A percentile compares a stretch with the other conserved stretches of the same genome.
Conservation (phyloP, 1,140 invertebrate genomes). For the Caenorhabditis elegans region WBcel235 BX284605.5:8338501-8339000, state of each 20-base stretch:
- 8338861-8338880: no score
- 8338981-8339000: neutral
- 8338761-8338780: neutral
- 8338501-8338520: slow-evolving; percentile 34
- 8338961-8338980: neutral
- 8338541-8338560: neutral
- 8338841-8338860: no score
- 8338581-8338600: neutral
- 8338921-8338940: no score
- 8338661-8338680: neutral
- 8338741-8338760: neutral
- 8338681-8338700: neutral
- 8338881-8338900: no score
- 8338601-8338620: slow-evolving; percentile 7
- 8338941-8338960: neutral
- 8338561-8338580: slow-evolving; percentile 18
- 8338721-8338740: slow-evolving; percentile 15
- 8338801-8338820: no score
- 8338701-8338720: neutral
- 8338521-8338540: slow-evolving; percentile 32
- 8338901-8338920: no score
- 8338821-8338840: no score
- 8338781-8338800: neutral
- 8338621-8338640: slow-evolving; percentile 38
- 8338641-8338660: neutral